These are phyloP conservation scores for Lithophane leautieri DNA, from an alignment of 2,888 invertebrate species.

Conservation along the genomic window DNA sequence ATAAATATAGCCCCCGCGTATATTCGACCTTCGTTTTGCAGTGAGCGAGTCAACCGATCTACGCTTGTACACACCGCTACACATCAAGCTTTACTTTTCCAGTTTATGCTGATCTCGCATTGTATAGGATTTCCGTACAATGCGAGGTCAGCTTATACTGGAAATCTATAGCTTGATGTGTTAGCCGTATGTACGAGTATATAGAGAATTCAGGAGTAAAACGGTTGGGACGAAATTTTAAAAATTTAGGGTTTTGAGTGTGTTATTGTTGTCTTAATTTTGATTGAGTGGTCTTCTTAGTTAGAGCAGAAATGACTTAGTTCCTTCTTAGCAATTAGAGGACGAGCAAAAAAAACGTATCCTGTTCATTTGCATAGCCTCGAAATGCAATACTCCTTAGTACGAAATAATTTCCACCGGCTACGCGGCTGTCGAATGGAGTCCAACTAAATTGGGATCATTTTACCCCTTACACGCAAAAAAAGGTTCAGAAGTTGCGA, in stretches of 20 bases:
- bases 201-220: conserved; percentile 51
- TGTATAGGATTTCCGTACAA: too few species aligned
- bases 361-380: not conserved
- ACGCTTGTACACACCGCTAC: too few species aligned
- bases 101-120: too few species aligned
- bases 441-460: not conserved
- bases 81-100: too few species aligned
- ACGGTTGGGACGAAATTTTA: conserved; percentile 41
- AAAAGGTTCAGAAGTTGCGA: too few species aligned
- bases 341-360: not conserved
- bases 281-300: conserved; percentile 15
- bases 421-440: not conserved
- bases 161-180: too few species aligned
- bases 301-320: not conserved
- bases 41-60: conserved; percentile 65
- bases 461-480: not conserved
- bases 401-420: conserved; percentile 3
- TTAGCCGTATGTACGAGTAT: too few species aligned
- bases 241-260: not conserved
- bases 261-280: not conserved
- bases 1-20: conserved; percentile 68
- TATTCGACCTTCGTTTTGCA: conserved; percentile 72
- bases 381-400: not conserved
- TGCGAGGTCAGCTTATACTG: too few species aligned
- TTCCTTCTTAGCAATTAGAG: conserved; percentile 12